Evolutionary conservation across 2,797 vertebrate species (phyloP), one percentile per base, ranked within the genome.

Genomic region (Clarias laeviceps): DNA sequence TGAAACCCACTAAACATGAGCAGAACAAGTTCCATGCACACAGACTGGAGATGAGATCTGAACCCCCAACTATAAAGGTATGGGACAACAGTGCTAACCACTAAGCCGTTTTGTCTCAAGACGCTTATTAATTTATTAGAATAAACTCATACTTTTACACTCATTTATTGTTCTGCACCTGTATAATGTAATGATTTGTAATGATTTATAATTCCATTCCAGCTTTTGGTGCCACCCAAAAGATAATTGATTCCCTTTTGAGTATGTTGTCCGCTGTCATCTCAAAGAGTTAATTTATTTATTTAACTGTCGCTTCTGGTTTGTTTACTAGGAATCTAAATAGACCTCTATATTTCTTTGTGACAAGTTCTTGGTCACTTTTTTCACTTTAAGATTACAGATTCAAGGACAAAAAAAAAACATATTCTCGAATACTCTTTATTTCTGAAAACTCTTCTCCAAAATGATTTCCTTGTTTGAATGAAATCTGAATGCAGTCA

Each of bases 401-500:
- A 18, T 77, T 77, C 27, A 78, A 78, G 20, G 17, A 29, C 24
- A 40, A 73, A 45, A n/a, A 45, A 4, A 45, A 20, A 6, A 6
- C 20, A 24, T 57, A 3, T 32, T 18, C 9, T 12, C 14, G 20
- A 32, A 59, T 34, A 12, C 77, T 11, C 59, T 40, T 86, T 77
- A 56, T 37, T 70, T 57, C 70, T 79, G 37, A 84, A 84, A 87
- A 85, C 78, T 89, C 90, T 88, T 80, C 29, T 32, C 9, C 18
- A 34, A 77, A 77, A 22, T 20, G 29, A 34, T 57, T 57, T 18
- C 37, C 22, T 90, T 89, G 89, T 91, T 92, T 90, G 82, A 91
- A 88, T 81, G 89, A 89, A 92, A 45, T 93, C 89, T 91, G n/a
- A n/a, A n/a, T 89, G 85, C 88, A 90, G 89, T 87, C 80, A 88